Percentiles rank a stretch among this genome's conserved stretches.
phyloP scores from a whole-genome alignment of 2,888 invertebrate species.

The Bruchidius siliquastri region DNA sequence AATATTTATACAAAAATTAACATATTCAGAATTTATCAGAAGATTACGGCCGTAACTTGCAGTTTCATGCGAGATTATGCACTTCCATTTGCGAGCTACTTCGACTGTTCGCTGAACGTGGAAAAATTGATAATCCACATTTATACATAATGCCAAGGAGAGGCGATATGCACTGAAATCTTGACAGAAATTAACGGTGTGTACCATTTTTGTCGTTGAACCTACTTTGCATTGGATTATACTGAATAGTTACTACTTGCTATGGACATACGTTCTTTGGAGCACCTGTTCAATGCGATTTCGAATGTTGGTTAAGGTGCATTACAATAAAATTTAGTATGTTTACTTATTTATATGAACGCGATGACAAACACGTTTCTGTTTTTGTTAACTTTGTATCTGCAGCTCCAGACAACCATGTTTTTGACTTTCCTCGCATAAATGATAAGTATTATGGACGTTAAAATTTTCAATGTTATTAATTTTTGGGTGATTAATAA shows the following conservation, averaged over 20 bases:
- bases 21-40: neutral
- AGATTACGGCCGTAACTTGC: neutral
- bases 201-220: neutral
- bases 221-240: neutral
- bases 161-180: neutral
- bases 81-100: neutral
- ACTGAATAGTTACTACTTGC: neutral
- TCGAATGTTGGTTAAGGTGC: too few species aligned
- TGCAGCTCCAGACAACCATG: too few species aligned
- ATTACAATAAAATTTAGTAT: too few species aligned
- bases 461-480: too few species aligned
- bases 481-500: too few species aligned
- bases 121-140: neutral
- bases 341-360: too few species aligned
- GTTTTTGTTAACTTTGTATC: too few species aligned
- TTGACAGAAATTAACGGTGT: neutral
- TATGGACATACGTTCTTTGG: too few species aligned
- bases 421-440: too few species aligned
- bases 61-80: neutral
- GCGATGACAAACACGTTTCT: too few species aligned
- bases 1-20: neutral
- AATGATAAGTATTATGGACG: too few species aligned
- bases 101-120: neutral
- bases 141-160: neutral
- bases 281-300: neutral